phyloP scores from a whole-genome alignment of 1,140 invertebrate genomes.

The Brachionus calyciflorus region DNA sequence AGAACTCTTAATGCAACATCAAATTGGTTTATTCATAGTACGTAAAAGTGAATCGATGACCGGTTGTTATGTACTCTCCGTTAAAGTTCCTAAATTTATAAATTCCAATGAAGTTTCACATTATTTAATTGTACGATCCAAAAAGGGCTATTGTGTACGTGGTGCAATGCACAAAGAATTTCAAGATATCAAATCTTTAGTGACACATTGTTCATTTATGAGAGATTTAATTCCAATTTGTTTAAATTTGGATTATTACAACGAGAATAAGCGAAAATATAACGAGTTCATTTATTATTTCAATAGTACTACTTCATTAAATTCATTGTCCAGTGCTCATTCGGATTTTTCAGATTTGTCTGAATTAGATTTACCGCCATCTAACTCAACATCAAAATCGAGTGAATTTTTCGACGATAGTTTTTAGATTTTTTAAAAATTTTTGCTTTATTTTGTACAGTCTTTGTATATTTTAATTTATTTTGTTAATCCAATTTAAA shows the following conservation, averaged over 20 bases:
- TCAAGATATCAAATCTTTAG: conserved; percentile 22
- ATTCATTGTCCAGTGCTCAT: conserved; percentile 20
- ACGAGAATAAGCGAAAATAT: conserved; percentile 12
- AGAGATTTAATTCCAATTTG: conserved; percentile 27
- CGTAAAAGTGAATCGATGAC: conserved; percentile 11
- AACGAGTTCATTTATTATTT: conserved; percentile 36
- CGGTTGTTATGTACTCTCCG: conserved; percentile 6
- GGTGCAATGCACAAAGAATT: conserved; percentile 8
- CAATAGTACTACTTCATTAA: conserved; percentile 21
- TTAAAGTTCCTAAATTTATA: conserved; percentile 38
- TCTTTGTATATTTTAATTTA: too few species aligned
- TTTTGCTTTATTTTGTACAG: too few species aligned
- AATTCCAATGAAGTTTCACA: conserved; percentile 1
- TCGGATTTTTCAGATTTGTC: conserved; percentile 32
- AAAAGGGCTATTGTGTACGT: not conserved
- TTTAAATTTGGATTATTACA: conserved; percentile 22
- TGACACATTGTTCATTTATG: conserved; percentile 41
- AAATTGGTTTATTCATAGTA: conserved; percentile 20
- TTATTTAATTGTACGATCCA: not conserved
- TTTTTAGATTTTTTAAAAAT: too few species aligned
- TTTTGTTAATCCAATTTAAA: too few species aligned
- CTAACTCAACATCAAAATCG: conserved; percentile 3
- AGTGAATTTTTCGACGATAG: conserved; percentile 1
- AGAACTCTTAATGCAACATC: not conserved
- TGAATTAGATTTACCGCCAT: conserved; percentile 10